Evolutionary conservation across 92 coral and sea anemone species (phyloP), one percentile per base, ranked within the genome.

Genomic region (Nematostella vectensis): DNA sequence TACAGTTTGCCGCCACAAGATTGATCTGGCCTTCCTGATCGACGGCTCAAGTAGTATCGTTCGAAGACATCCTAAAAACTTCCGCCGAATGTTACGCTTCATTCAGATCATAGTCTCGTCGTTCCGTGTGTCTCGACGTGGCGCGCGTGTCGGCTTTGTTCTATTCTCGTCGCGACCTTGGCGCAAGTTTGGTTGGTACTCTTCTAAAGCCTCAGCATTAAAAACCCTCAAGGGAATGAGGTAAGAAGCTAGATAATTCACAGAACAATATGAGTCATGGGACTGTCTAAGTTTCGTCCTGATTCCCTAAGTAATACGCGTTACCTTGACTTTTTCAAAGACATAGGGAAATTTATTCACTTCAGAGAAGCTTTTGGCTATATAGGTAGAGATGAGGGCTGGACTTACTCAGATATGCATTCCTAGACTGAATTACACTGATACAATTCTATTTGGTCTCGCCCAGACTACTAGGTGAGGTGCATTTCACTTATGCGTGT

Each of bases 1-100:
- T n/a, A n/a, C 24, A 78, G 85, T 72, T 20, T 78, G 85, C 59
- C 56, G 55, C 39, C 66, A 71, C 10, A 62, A 54, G 13, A 65
- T 78, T 26, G 85, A 78, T 49, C 63, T 78, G n/a, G 80, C 69
- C 2, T 78, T 78, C 54, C 62, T 78, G 20, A 59, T 78, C 30
- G 85, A 78, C 37, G 85, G 80, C 21, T 45, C 51, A 9, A 4
- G 11, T 17, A 45, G 51, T 19, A 45, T 45, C 18, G 21, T 10
- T 25, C 16, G 11, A 20, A 22, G 19, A 20, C 67, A 61, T 3
- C 25, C 30, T 3, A 26, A 37, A 1, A 70, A 69, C 40, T 76
- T 69, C 47, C 54, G 68, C 1, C 67, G 67, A 25, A 50, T 59
- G 27, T 40, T 55, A 13, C 21, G 40, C 21, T 57, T 76, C 39